Evolutionary conservation across 2,888 invertebrate genomes (phyloP), one percentile per base, ranked within the genome.

Genomic region (Nysson spinosus): DNA sequence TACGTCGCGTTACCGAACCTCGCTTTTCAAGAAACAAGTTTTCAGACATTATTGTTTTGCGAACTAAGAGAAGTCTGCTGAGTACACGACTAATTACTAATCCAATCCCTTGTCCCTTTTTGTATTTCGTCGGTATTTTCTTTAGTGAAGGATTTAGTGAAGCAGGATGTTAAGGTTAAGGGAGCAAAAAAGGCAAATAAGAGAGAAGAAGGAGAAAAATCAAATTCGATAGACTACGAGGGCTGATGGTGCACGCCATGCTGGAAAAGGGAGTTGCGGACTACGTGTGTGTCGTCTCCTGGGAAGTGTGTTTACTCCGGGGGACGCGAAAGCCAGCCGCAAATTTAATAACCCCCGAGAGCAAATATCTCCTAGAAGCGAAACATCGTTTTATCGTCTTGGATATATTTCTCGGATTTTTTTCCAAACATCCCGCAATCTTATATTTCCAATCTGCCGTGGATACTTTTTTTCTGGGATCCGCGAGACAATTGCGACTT

Each of bases 271-370:
- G 35, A 55, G 37, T 14, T 44, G 54, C 52, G 20, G 2, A 35
- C n/a, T 61, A 44, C 69, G 62, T 73, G 73, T 78, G 81, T 77
- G 74, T 72, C n/a, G 69, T 57, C 66, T 69, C 68, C 63, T 65
- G 76, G 75, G 83, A 83, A 83, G 79, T 77, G 75, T 83, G 79
- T 85, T 85, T 84, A 79, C 84, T 72, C 52, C 63, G 60, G 37
- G 78, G 68, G 76, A 67, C 69, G 75, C 68, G 72, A 72, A 65
- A 64, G 64, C 46, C 69, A 56, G 66, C 42, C 58, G 43, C 58
- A 72, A 76, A 76, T 76, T 64, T 76, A 76, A 76, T 76, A 76
- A 78, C 51, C 40, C 55, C 49, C 46, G 57, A 77, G 69, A 72
- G 78, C 78, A 81, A 81, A 82, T 78, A 82, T 75, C 76, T 76